Evolutionary conservation across 1,140 invertebrate genomes (phyloP), one percentile per base, ranked within the genome.

Genomic region (Atta cephalotes): DNA sequence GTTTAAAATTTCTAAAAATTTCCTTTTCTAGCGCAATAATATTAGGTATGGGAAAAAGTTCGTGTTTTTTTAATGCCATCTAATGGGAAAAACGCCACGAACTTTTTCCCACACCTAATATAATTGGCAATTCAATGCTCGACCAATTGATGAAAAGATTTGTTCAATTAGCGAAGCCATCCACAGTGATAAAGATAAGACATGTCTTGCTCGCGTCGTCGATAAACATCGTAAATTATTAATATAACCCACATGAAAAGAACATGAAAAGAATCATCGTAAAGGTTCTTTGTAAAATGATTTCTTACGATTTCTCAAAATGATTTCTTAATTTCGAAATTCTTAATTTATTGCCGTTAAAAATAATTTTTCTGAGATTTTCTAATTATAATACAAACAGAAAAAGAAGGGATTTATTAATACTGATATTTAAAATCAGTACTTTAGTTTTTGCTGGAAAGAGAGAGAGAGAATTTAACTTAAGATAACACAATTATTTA

Each of bases 161-260:
- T 93, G 89, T 93, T 92, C 92, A 94, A 94, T 94, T 93, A 94
- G 92, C 62, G 86, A 86, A 92, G 93, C 92, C 91, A 90, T 88
- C 63, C 63, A 25, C 86, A 74, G 62, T 76, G 92, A 93, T 91
- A 85, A 72, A 93, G 93, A 94, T 94, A 94, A 93, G 93, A 94
- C 94, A 94, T 93, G 92, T 91, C 90, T 87, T 88, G 88, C 87
- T 88, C 25, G 88, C 81, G 66, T 79, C 71, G 87, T 49, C 79
- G 92, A 93, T 93, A 93, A 90, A 87, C 86, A 94, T 94, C 92
- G 86, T 89, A 92, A 93, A 93, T 93, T 93, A 93, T 90, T 91
- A 92, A 93, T 93, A 88, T 91, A 82, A 87, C 79, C 66, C 77
- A 88, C 89, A 89, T 91, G 87, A 25, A 25, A 25, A 25, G 25